Evolutionary conservation across 2,113 vertebrate genomes (phyloP), one percentile per base, ranked within the genome.

Genomic region (Syngnathus scovelli): DNA sequence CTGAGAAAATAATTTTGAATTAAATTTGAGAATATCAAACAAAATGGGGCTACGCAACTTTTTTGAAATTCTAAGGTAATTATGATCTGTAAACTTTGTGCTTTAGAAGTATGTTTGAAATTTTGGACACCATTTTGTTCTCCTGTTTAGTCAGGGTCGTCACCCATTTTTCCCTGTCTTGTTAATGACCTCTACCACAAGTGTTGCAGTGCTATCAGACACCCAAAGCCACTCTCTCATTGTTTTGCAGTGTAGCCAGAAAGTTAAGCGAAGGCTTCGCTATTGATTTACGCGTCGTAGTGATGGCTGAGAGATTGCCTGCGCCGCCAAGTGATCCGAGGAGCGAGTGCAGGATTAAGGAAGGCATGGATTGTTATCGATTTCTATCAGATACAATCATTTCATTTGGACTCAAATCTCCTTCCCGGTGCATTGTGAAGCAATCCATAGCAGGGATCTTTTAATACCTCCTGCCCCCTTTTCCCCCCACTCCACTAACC

Each of bases 321-420:
- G 83, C 82, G 71, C 85, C 71, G 33, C 78, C 72, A 74, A 85
- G 75, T 88, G 87, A 92, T 92, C 90, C 81, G 27, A 78, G 87
- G 84, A 87, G 82, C 88, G 78, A 76, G 76, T 44, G 85, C 82
- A 69, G 88, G 91, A 92, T 91, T 92, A 90, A 86, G 86, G 80
- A 89, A 89, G 86, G 79, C 89, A 88, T 90, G 87, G 90, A 90
- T 90, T 89, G 86, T 83, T 87, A 93, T 92, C 39, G 90, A 93
- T 92, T 90, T 91, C 89, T 88, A 90, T 90, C 90, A 88, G 90
- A 91, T 91, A 90, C 90, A 91, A 92, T 93, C 90, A 90, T 91
- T 92, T 90, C 85, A 91, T 90, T 90, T 90, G 87, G 78, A 70
- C 84, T 88, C 83, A 87, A 83, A 89, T 91, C 89, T 88, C 81